Evolutionary conservation across 2,797 vertebrate species (phyloP).

Genomic region (Sebastes hubbsi): DNA sequence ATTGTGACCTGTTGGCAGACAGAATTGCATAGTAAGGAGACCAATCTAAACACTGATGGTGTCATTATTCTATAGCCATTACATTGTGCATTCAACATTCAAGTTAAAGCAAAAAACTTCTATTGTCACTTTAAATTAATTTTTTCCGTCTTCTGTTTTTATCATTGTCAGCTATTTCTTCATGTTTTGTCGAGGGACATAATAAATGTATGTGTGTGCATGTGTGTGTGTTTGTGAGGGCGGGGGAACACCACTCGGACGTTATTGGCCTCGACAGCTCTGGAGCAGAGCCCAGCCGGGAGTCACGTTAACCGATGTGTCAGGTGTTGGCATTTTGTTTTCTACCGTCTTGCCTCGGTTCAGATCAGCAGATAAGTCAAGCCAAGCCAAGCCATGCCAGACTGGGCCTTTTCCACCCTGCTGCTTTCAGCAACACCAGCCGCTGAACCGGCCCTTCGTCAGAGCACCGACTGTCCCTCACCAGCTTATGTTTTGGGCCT

Average conservation of each 20-base stretch:
- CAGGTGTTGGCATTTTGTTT: conserved; percentile 67
- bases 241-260: conserved; percentile 5
- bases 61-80: background rate
- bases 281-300: conserved; percentile 59
- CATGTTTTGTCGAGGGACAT: background rate
- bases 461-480: conserved; percentile 16
- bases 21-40: background rate
- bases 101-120: background rate
- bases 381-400: conserved; percentile 14
- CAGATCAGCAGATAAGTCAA: conserved; percentile 42
- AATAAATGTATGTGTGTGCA: background rate
- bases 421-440: conserved; percentile 62
- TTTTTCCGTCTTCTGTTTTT: background rate
- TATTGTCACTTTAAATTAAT: background rate
- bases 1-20: background rate
- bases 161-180: background rate
- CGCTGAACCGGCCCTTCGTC: conserved; percentile 34
- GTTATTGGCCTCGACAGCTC: conserved; percentile 68
- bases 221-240: background rate
- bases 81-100: background rate
- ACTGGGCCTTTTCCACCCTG: conserved; percentile 14
- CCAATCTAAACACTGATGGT: background rate
- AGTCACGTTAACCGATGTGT: conserved; percentile 67
- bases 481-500: conserved; percentile 1
- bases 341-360: conserved; percentile 53